Conservation (phyloP, 2,797 vertebrate genomes). For the Enteromius treurensis region DNA sequence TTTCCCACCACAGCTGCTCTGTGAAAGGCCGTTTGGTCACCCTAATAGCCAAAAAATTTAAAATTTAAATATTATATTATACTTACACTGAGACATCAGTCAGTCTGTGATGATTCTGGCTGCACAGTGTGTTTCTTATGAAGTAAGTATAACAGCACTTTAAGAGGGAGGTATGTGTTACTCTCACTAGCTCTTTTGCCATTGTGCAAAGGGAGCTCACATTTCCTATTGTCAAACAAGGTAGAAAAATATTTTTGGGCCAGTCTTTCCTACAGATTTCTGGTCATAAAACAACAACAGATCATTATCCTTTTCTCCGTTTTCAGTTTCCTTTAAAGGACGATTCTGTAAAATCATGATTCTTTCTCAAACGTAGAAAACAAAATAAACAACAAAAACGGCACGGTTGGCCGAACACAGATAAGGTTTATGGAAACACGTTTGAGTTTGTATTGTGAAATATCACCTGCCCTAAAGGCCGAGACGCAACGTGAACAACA, state of each 20-base stretch:
- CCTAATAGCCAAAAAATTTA: conserved; percentile 71
- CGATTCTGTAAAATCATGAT: neutral
- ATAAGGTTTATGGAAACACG: neutral
- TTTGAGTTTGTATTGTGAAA: neutral
- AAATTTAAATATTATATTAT: no score
- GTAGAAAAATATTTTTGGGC: neutral
- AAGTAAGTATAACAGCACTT: neutral
- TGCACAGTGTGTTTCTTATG: neutral
- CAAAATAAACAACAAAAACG: neutral
- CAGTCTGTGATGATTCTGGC: neutral
- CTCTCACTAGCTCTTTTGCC: neutral
- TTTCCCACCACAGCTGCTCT: conserved; percentile 92
- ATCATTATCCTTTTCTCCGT: neutral
- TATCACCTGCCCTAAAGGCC: neutral
- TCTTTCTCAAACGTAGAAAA: neutral
- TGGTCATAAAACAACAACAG: neutral
- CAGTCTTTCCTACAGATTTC: neutral
- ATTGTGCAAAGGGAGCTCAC: neutral
- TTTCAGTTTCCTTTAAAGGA: neutral
- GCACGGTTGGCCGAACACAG: conserved; percentile 10
- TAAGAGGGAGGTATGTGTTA: neutral
- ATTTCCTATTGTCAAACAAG: neutral
- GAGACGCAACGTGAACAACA: neutral
- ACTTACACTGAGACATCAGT: neutral
- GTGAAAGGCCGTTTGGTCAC: conserved; percentile 93